Percentiles rank a stretch among this genome's conserved stretches.
Evolutionary conservation across 2,888 invertebrate genomes (phyloP).

Genomic region (Sylvicola cinctus): DNA sequence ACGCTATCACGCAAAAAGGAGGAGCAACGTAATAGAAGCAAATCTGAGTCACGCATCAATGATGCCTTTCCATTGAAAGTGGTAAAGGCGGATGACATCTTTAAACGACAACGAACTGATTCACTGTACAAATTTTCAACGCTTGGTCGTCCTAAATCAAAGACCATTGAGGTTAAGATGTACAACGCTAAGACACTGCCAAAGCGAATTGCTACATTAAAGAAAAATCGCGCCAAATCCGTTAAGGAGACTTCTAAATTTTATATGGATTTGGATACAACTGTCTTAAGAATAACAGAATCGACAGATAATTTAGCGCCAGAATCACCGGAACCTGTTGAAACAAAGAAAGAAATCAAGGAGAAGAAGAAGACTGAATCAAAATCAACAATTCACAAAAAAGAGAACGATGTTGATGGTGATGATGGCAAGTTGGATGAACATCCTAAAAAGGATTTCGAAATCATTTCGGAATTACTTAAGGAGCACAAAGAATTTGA

Average conservation of each 20-base stretch:
- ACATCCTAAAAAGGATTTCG: conserved; percentile 37
- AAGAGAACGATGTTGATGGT: conserved; percentile 2
- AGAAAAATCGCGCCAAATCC: conserved; percentile 39
- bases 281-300: conserved; percentile 38
- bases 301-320: conserved; percentile 33
- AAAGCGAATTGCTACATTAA: conserved; percentile 47
- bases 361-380: too few relatives aligned
- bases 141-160: conserved; percentile 13
- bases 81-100: conserved; percentile 14
- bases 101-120: too few relatives aligned
- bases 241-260: conserved; percentile 39
- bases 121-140: conserved; percentile 10
- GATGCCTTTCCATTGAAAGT: conserved; percentile 3
- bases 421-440: conserved; percentile 23
- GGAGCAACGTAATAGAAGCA: conserved; percentile 20
- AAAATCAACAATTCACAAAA: too few relatives aligned
- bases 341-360: conserved; percentile 3
- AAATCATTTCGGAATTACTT: conserved; percentile 55
- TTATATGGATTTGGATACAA: conserved; percentile 40
- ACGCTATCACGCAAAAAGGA: conserved; percentile 6
- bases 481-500: conserved; percentile 71
- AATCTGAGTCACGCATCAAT: conserved; percentile 22
- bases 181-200: conserved; percentile 48
- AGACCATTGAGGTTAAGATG: conserved; percentile 32
- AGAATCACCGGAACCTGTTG: conserved; percentile 1